Conservation (phyloP, 1,140 invertebrate genomes). For the Platorchestia sp. region DNA sequence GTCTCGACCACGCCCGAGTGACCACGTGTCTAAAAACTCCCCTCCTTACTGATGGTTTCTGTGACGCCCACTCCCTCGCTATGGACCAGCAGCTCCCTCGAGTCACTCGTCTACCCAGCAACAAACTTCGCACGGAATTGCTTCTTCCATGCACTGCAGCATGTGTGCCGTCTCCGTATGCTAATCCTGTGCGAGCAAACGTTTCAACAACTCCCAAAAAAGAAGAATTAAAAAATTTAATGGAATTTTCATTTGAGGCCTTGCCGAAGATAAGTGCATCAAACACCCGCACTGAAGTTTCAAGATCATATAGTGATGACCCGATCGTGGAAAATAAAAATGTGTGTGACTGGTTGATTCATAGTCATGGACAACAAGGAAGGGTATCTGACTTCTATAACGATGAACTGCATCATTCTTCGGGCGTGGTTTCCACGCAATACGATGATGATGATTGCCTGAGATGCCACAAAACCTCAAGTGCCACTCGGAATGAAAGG, state of each 20-base stretch:
- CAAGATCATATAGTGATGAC: background rate
- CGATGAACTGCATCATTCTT: background rate
- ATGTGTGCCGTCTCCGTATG: background rate
- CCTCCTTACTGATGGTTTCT: background rate
- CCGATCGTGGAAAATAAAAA: background rate
- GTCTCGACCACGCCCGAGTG: conserved; percentile 40
- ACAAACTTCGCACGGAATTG: background rate
- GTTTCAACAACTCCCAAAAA: background rate
- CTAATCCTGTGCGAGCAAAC: background rate
- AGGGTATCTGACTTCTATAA: background rate
- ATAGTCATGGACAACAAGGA: background rate
- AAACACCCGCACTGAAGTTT: background rate
- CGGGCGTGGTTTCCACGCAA: background rate
- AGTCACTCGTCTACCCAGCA: background rate
- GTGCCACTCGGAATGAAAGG: background rate
- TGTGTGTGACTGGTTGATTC: background rate
- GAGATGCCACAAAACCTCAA: background rate
- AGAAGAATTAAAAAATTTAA: background rate
- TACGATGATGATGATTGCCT: background rate
- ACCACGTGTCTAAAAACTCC: conserved; percentile 50
- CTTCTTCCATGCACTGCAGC: background rate
- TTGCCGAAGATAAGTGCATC: background rate
- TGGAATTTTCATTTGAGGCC: background rate
- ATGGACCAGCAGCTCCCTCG: background rate
- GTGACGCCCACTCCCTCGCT: background rate